A percentile compares a stretch with the other conserved stretches of the same genome.
Conservation (phyloP, 2,797 vertebrate genomes). For the Melanotaenia parkinsoni region DNA sequence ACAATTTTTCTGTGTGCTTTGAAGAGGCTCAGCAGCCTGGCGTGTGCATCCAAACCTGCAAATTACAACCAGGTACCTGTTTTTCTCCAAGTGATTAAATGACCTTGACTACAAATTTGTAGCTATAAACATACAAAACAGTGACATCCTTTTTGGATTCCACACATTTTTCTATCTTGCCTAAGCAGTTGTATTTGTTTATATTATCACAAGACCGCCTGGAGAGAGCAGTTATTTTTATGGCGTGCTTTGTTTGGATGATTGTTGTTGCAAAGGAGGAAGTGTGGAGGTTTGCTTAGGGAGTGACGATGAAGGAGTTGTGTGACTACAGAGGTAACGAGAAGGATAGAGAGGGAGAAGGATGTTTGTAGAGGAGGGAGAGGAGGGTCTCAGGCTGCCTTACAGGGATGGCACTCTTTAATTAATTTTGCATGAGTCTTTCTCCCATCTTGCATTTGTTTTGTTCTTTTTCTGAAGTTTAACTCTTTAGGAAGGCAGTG, state of each 20-base stretch:
- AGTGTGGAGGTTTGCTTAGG: slow-evolving; percentile 57
- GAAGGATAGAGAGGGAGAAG: slow-evolving; percentile 34
- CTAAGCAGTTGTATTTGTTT: slow-evolving; percentile 76
- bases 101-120: slow-evolving; percentile 43
- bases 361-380: slow-evolving; percentile 17
- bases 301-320: slow-evolving; percentile 62
- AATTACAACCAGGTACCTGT: slow-evolving; percentile 11
- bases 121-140: slow-evolving; percentile 46
- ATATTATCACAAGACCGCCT: slow-evolving; percentile 67
- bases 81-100: slow-evolving; percentile 23
- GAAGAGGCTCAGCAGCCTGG: slow-evolving; percentile 26
- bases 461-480: slow-evolving; percentile 66
- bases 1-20: slow-evolving; percentile 28
- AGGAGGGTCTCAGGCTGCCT: slow-evolving; percentile 60
- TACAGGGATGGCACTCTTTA: slow-evolving; percentile 69
- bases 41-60: slow-evolving; percentile 21
- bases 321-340: slow-evolving; percentile 62
- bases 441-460: slow-evolving; percentile 65
- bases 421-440: slow-evolving; percentile 80
- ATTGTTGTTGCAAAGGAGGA: slow-evolving; percentile 64
- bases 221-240: slow-evolving; percentile 76
- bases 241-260: slow-evolving; percentile 71
- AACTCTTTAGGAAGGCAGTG: slow-evolving; percentile 68
- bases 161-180: slow-evolving; percentile 48
- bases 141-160: slow-evolving; percentile 42